These are phyloP conservation scores for Enteromius viviparus DNA, from an alignment of 2,797 vertebrate species.

Conservation along the genomic window DNA sequence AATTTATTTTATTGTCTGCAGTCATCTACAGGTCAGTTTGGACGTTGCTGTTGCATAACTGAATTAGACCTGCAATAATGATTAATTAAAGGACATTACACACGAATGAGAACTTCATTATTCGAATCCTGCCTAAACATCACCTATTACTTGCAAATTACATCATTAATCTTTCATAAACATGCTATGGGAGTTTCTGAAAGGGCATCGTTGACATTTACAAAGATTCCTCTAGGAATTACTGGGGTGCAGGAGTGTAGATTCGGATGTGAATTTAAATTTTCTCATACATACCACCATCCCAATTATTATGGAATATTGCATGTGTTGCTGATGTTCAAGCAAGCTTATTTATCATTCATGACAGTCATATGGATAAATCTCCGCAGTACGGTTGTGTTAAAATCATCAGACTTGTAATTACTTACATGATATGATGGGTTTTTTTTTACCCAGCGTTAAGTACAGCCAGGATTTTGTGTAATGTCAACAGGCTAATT, in stretches of 20 bases:
- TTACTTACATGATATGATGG: slow-evolving; percentile 29
- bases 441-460: background rate
- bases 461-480: slow-evolving; percentile 29
- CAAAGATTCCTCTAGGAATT: slow-evolving; percentile 43
- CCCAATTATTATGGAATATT: slow-evolving; percentile 46
- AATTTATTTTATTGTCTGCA: slow-evolving; percentile 13
- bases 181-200: slow-evolving; percentile 47
- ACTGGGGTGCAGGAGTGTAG: slow-evolving; percentile 19
- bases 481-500: slow-evolving; percentile 41
- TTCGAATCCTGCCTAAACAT: slow-evolving; percentile 51
- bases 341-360: slow-evolving; percentile 50
- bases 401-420: slow-evolving; percentile 33
- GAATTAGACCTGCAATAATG: slow-evolving; percentile 49
- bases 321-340: slow-evolving; percentile 38
- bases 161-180: slow-evolving; percentile 60
- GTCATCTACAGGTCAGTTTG: slow-evolving; percentile 14
- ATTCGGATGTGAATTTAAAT: slow-evolving; percentile 51
- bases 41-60: background rate
- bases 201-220: slow-evolving; percentile 45
- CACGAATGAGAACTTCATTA: slow-evolving; percentile 42
- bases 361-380: slow-evolving; percentile 27
- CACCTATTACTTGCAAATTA: slow-evolving; percentile 55
- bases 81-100: slow-evolving; percentile 55
- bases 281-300: slow-evolving; percentile 43
- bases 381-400: slow-evolving; percentile 9